A percentile compares a stretch with the other conserved stretches of the same genome.
Evolutionary conservation across 2,113 vertebrate genomes (phyloP).

Genomic region (Oryzias celebensis): DNA sequence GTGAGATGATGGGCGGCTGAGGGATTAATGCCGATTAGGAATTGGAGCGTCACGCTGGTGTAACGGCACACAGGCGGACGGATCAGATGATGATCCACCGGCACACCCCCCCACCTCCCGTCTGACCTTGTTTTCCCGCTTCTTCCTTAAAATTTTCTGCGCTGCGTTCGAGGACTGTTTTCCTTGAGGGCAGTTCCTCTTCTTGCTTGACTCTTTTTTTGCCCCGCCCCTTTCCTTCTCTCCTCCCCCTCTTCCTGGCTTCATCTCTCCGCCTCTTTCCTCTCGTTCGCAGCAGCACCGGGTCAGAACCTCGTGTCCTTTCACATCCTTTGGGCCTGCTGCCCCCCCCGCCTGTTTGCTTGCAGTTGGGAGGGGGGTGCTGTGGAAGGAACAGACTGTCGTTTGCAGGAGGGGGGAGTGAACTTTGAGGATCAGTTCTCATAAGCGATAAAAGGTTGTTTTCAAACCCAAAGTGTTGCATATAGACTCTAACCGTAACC

Average conservation of each 20-base stretch:
- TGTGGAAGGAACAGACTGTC: neutral
- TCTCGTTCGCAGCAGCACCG: conserved; percentile 56
- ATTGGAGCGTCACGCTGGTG: conserved; percentile 65
- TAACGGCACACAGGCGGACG: conserved; percentile 31
- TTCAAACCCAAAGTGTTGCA: neutral
- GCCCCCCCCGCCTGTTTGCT: conserved; percentile 12
- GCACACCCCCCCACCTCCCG: conserved; percentile 25
- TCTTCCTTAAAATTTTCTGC: neutral
- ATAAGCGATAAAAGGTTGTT: conserved; percentile 1
- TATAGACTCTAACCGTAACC: no score
- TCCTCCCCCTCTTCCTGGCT: conserved; percentile 50
- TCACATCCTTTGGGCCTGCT: conserved; percentile 33
- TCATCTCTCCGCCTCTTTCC: conserved; percentile 52
- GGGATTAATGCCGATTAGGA: conserved; percentile 76
- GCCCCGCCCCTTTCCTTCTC: conserved; percentile 16
- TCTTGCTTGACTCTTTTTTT: conserved; percentile 57
- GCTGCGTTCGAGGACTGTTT: conserved; percentile 13
- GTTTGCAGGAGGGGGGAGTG: neutral
- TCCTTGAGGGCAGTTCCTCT: conserved; percentile 55
- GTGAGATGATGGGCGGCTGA: conserved; percentile 45
- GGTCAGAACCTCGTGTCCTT: conserved; percentile 70
- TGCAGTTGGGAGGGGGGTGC: conserved; percentile 8
- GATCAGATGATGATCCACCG: conserved; percentile 60
- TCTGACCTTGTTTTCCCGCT: conserved; percentile 8
- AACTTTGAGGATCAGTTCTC: conserved; percentile 45